These are phyloP conservation scores for Sinohyriopsis cumingii DNA, from an alignment of 2,888 invertebrate genomes.

Conservation along the genomic window DNA sequence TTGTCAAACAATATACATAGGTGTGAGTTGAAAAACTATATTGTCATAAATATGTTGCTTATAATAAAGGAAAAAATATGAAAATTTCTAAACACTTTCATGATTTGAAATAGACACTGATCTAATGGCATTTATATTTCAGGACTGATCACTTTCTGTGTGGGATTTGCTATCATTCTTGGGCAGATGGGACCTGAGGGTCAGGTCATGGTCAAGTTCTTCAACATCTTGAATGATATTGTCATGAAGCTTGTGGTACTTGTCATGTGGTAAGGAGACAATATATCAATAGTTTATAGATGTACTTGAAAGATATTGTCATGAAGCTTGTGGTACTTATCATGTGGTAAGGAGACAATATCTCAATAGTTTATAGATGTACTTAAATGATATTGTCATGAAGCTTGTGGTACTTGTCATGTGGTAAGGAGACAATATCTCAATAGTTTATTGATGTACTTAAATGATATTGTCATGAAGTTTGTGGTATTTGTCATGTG, in stretches of 20 bases:
- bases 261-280: constrained; percentile 76
- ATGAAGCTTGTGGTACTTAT: no score
- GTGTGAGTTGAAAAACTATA: no score
- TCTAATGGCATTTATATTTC: constrained; percentile 14
- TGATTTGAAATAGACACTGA: no score
- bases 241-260: constrained; percentile 77
- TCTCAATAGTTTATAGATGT: no score
- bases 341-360: constrained; percentile 75
- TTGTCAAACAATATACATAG: no score
- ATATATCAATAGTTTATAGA: no score
- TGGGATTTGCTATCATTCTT: constrained; percentile 77
- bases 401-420: constrained; percentile 77
- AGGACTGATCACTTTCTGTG: constrained; percentile 78
- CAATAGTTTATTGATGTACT: no score
- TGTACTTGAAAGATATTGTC: no score
- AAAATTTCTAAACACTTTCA: no score
- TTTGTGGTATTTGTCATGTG: constrained; percentile 77
- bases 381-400: no score
- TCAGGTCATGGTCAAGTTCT: constrained; percentile 77
- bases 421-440: constrained; percentile 73
- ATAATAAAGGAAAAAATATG: no score
- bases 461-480: constrained; percentile 79
- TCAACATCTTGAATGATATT: constrained; percentile 77
- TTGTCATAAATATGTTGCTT: no score
- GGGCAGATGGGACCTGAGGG: constrained; percentile 76